Evolutionary conservation across 2,113 vertebrate species (phyloP).

Genomic region (Engystomops pustulosus): DNA sequence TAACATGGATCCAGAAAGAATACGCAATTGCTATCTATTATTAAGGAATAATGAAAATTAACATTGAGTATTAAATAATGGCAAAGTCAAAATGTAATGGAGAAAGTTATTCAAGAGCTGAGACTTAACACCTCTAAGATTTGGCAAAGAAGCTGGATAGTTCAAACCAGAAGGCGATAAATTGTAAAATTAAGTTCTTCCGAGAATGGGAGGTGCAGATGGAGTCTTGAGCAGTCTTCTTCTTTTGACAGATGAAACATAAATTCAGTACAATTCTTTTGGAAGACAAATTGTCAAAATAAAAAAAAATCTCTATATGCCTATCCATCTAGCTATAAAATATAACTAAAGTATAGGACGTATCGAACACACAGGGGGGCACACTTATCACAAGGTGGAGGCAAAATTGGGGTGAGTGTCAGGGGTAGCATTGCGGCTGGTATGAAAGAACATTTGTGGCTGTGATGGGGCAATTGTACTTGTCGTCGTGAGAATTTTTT

Average conservation of each 20-base stretch:
- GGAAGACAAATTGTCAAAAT: neutral
- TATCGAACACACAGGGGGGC: no score
- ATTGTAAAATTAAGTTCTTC: conserved; percentile 22
- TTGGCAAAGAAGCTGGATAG: neutral
- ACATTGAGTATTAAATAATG: conserved; percentile 49
- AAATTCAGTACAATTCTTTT: neutral
- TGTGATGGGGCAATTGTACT: no score
- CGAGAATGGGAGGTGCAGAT: neutral
- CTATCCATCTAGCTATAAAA: no score
- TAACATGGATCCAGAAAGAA: conserved; percentile 54
- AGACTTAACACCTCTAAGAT: conserved; percentile 8
- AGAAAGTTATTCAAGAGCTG: conserved; percentile 38
- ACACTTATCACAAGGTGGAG: no score
- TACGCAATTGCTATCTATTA: conserved; percentile 54
- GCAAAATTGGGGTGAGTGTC: no score
- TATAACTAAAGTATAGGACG: no score
- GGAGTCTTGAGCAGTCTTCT: conserved; percentile 20
- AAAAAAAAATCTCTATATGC: no score
- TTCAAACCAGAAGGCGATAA: conserved; percentile 13
- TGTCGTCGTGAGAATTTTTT: no score
- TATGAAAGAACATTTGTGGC: no score
- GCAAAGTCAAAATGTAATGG: conserved; percentile 30
- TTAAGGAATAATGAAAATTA: conserved; percentile 57
- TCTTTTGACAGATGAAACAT: neutral
- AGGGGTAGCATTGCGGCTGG: no score